Conservation (phyloP, 2,888 invertebrate species). For the Oegoconia quadripuncta region DNA sequence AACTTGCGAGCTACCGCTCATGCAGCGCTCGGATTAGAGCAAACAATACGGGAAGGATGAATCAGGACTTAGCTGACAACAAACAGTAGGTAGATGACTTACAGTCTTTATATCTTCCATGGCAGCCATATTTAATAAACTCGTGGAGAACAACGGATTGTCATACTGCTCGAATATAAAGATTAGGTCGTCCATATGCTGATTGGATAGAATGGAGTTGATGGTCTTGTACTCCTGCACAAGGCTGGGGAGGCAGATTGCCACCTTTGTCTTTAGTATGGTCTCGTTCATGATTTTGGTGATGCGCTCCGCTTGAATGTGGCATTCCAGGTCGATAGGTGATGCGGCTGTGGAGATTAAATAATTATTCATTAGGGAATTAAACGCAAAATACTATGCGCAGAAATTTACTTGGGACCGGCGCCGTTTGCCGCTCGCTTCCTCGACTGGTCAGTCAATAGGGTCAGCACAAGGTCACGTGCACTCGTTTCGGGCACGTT, state of each 20-base stretch:
- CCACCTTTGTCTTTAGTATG: constrained; percentile 67
- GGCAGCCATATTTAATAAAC: constrained; percentile 54
- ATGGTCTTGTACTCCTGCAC: constrained; percentile 58
- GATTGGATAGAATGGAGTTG: constrained; percentile 36
- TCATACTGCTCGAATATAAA: constrained; percentile 71
- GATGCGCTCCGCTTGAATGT: constrained; percentile 76
- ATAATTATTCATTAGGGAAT: neutral
- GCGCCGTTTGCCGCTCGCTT: no score
- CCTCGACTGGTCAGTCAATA: no score
- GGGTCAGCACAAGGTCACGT: no score
- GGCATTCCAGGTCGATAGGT: constrained; percentile 71
- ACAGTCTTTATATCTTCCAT: constrained; percentile 64
- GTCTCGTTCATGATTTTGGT: constrained; percentile 71
- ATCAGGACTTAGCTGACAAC: no score
- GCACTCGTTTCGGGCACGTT: no score
- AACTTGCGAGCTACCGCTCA: no score
- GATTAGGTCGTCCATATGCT: constrained; percentile 61
- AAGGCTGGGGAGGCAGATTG: constrained; percentile 53
- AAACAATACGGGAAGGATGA: no score
- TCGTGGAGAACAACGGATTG: constrained; percentile 55
- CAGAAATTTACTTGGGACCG: no score
- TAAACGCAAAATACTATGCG: no score
- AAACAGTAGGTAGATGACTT: constrained; percentile 27
- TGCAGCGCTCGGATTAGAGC: no score
- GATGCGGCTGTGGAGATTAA: constrained; percentile 38